Conservation (phyloP, 2,797 vertebrate species). For the Numenius phaeopus region DNA sequence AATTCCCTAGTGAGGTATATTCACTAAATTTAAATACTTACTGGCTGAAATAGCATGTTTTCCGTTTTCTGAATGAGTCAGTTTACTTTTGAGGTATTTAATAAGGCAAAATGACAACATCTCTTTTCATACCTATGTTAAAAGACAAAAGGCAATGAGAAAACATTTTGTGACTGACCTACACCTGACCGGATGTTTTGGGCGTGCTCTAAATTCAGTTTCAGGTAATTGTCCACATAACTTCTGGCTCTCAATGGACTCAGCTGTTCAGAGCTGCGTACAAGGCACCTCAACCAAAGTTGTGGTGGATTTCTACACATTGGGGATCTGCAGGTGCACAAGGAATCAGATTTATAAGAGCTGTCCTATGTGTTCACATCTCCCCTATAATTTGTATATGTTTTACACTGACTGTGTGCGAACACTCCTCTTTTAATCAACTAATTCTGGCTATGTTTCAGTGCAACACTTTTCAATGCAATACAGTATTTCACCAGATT, state of each 20-base stretch:
- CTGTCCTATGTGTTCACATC: neutral
- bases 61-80: neutral
- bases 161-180: neutral
- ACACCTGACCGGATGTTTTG: neutral
- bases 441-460: neutral
- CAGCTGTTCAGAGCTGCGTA: accelerated
- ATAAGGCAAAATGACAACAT: neutral
- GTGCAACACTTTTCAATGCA: neutral
- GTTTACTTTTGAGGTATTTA: neutral
- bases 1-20: neutral
- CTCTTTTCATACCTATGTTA: neutral
- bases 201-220: neutral
- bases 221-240: neutral
- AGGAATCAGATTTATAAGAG: neutral
- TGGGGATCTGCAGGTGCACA: neutral
- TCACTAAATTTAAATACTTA: neutral
- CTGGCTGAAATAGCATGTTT: accelerated
- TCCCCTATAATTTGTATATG: neutral
- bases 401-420: neutral
- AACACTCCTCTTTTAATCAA: neutral
- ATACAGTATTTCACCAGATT: neutral
- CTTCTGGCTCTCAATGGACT: neutral
- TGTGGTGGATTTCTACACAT: neutral
- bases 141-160: neutral
- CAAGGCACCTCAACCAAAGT: accelerated